A percentile compares a stretch with the other conserved stretches of the same genome.
Evolutionary conservation across 2,797 vertebrate species (phyloP).

Genomic region (Otus scops): DNA sequence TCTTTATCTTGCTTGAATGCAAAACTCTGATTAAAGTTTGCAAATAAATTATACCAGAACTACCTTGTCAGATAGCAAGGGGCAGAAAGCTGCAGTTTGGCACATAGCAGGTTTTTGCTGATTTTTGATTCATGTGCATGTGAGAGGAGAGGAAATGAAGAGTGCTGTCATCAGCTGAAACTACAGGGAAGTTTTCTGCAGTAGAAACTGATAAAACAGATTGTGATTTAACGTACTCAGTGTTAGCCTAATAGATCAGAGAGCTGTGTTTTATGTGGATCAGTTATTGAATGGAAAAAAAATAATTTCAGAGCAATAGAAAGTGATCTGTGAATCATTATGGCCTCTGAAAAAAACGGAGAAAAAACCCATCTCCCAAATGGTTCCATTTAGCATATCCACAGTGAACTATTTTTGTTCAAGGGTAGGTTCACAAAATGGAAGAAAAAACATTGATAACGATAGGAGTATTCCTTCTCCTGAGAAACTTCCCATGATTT

Average conservation of each 20-base stretch:
- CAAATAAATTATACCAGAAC: neutral
- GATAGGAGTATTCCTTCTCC: neutral
- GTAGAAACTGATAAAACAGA: neutral
- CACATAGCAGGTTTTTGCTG: neutral
- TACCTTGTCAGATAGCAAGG: neutral
- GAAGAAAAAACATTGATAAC: neutral
- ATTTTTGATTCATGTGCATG: neutral
- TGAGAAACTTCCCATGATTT: neutral
- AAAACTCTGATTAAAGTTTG: neutral
- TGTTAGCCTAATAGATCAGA: neutral
- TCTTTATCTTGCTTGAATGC: neutral
- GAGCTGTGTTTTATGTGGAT: neutral
- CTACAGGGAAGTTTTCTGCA: neutral
- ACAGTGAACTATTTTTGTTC: neutral
- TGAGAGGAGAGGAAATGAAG: neutral
- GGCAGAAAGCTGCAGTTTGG: neutral
- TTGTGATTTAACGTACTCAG: neutral
- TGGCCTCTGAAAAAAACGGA: neutral
- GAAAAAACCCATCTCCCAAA: accelerated
- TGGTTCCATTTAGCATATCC: neutral
- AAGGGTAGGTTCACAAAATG: neutral
- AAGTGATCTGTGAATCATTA: neutral
- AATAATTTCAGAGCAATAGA: neutral
- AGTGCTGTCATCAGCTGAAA: conserved; percentile 31
- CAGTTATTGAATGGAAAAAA: neutral